Percentiles rank a stretch among this genome's conserved stretches.
Conservation (phyloP, 2,888 invertebrate genomes). For the Callosobruchus maculatus region DNA sequence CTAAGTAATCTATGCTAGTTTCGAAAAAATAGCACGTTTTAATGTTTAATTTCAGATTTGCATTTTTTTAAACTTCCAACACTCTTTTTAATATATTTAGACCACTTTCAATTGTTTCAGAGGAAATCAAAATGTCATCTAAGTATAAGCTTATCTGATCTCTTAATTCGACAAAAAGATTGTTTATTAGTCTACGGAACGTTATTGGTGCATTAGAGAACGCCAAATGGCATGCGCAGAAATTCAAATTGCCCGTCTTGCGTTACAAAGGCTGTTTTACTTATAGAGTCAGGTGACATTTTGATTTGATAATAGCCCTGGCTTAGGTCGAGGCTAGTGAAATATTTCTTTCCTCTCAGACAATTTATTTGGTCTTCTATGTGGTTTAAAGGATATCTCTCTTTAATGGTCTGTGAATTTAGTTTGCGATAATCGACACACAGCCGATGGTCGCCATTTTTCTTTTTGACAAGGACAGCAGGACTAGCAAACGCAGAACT, state of each 20-base stretch:
- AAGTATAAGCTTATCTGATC: not conserved
- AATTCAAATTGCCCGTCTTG: slow-evolving; percentile 31
- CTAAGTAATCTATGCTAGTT: slow-evolving; percentile 14
- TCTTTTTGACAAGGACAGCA: not conserved
- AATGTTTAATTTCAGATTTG: not conserved
- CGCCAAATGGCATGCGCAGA: slow-evolving; percentile 33
- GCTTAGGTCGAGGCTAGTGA: not conserved
- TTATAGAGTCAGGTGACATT: not conserved
- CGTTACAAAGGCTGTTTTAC: not conserved
- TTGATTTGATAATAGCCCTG: not conserved
- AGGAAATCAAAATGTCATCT: not conserved
- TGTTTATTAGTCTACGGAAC: not conserved
- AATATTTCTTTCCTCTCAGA: not conserved
- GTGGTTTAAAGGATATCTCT: not conserved
- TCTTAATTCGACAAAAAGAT: not conserved
- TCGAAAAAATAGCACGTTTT: slow-evolving; percentile 14
- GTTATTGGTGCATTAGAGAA: slow-evolving; percentile 32
- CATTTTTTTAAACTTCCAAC: not conserved
- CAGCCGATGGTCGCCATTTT: not conserved
- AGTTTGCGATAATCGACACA: not conserved
- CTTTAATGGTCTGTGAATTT: not conserved
- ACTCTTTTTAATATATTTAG: not conserved
- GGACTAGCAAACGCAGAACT: not conserved
- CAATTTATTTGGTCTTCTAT: not conserved
- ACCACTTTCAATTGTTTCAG: not conserved